A percentile compares a stretch with the other conserved stretches of the same genome.
phyloP scores from a whole-genome alignment of 2,113 vertebrate genomes.

The Corythaeola cristata region DNA sequence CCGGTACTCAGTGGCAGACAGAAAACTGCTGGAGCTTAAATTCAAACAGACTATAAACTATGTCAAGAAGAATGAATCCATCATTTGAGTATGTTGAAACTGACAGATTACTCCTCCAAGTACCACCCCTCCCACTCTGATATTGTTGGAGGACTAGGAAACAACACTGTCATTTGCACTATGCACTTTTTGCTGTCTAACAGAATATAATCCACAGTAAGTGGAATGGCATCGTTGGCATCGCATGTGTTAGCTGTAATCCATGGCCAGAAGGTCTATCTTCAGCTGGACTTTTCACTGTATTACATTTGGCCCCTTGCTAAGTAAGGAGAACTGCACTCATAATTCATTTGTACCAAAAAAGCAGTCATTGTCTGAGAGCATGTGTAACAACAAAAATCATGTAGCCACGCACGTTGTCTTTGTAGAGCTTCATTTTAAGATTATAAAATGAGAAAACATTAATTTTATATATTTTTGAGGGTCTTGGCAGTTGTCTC shows the following conservation, averaged over 20 bases:
- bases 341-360: background rate
- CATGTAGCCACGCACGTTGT: background rate
- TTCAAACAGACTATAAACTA: background rate
- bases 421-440: slow-evolving; percentile 1
- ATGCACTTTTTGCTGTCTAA: slow-evolving; percentile 55
- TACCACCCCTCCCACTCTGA: background rate
- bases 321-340: background rate
- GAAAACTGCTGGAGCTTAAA: background rate
- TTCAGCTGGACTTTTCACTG: slow-evolving; percentile 7
- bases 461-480: background rate
- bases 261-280: background rate
- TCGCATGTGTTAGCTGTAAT: background rate
- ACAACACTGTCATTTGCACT: slow-evolving; percentile 50
- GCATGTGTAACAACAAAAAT: background rate
- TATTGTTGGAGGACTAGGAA: background rate
- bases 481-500: background rate
- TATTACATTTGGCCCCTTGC: background rate
- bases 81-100: background rate
- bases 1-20: background rate
- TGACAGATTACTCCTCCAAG: background rate
- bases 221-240: background rate
- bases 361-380: background rate
- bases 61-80: background rate
- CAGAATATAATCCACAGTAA: background rate
- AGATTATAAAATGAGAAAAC: background rate